Evolutionary conservation across 2,113 vertebrate genomes (phyloP), one percentile per base, ranked within the genome.

Genomic region (Gobiocypris rarus): DNA sequence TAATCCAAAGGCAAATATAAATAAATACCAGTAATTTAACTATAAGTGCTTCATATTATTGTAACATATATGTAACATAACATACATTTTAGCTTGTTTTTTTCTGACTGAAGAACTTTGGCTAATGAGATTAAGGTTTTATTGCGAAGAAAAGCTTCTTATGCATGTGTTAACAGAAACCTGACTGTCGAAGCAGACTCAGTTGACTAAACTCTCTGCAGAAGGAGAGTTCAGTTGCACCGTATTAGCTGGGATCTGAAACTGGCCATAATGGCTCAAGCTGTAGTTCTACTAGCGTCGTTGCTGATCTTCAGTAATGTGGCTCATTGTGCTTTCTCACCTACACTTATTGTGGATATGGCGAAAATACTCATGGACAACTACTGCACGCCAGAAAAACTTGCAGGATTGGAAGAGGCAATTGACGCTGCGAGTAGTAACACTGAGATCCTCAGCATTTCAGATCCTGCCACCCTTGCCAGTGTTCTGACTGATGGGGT

Each of bases 361-460:
- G 96, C 95, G 86, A 95, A 96, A 89, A 90, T 97, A 17, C 93
- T 99, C 82, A 87, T 96, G 92, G 95, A 98, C 82, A 99, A 97
- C 91, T 99, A 99, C 89, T 98, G 96, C 92, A 96, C 96, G 69
- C 97, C 97, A 3, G 96, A 98, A 93, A 97, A 95, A 89, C 92
- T 99, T 54, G 61, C 91, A 17, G 97, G 96, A 50, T 96, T 98
- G 96, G 94, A 96, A 89, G 95, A 96, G 83, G 95, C 94, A 34
- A 97, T 97, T 15, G 92, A 94, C 67, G 92, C 95, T 74, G 96
- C 95, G 48, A 90, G 93, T 81, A 95, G 93, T 88, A 97, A 95
- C 0, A 95, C 93, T 0, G 96, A 97, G 83, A 94, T 98, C 77
- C 93, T 97, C 85, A 92, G 93, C 65, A 94, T 97, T 86, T 94